Evolutionary conservation across 2,888 invertebrate species (phyloP), one percentile per base, ranked within the genome.

Genomic region (Nipponacmea schrenckii): DNA sequence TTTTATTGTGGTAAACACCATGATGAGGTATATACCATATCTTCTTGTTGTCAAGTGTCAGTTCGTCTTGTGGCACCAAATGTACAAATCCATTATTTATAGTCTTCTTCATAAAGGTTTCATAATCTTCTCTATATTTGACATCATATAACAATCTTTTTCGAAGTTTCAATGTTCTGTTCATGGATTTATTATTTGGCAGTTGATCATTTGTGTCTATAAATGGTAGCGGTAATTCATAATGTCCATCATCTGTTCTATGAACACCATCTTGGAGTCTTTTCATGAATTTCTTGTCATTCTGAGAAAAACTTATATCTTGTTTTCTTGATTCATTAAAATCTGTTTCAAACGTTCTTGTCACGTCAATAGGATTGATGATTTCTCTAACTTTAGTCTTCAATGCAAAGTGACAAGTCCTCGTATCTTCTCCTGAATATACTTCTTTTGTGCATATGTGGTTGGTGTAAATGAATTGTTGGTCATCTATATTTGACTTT

Each of bases 1-100:
- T n/a, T n/a, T n/a, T n/a, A n/a, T n/a, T n/a, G n/a, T 77, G 76
- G 50, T 71, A 77, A 14, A 73, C 72, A 20, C 73, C 75, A 64
- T 68, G 70, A 24, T 69, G 68, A n/a, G 75, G 78, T 4, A 78
- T 17, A 68, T 77, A 78, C 75, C 77, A 77, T 24, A 56, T 62
- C 4, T 45, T n/a, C 64, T 69, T 70, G 24, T 74, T 65, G 2
- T 68, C 45, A n/a, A n/a, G n/a, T n/a, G 27, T 24, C 10, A 62
- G 15, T 31, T 66, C 64, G 2, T 70, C 67, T 8, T 26, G 20
- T 15, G 71, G 71, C 1, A 72, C 68, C 26, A 48, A 44, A 44
- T 70, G 65, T 26, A 74, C 74, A 50, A 67, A 68, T 2, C 69
- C 69, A 17, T 73, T 50, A 17, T 62, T 44, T 2, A 72, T 46